phyloP scores from a whole-genome alignment of 2,888 invertebrate genomes.

The Apodemia zela region DNA sequence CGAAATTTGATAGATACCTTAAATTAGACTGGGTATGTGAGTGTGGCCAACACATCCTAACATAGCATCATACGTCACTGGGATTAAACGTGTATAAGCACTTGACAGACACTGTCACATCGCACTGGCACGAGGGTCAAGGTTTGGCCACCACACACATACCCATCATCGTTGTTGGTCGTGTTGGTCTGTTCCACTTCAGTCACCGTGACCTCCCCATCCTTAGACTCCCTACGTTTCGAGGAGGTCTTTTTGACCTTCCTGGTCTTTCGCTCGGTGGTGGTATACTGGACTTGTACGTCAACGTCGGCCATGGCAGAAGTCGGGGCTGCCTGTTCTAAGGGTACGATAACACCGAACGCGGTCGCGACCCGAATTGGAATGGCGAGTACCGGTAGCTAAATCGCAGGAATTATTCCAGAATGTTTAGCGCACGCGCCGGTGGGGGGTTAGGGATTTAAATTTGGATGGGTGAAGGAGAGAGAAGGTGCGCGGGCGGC shows the following conservation, averaged over 20 bases:
- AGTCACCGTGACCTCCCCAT: constrained; percentile 90
- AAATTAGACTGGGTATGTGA: constrained; percentile 78
- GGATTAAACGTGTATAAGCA: constrained; percentile 49
- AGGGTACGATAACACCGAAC: constrained; percentile 68
- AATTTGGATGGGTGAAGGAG: constrained; percentile 81
- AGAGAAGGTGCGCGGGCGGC: constrained; percentile 79
- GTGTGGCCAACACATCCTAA: constrained; percentile 59
- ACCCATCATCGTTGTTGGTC: constrained; percentile 88
- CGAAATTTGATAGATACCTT: constrained; percentile 57
- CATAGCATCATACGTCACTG: constrained; percentile 31
- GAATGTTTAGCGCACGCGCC: constrained; percentile 72
- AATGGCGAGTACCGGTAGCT: constrained; percentile 75
- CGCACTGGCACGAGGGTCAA: constrained; percentile 51
- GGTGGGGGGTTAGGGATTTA: constrained; percentile 78
- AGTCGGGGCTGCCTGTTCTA: constrained; percentile 45
- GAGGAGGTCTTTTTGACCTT: constrained; percentile 90
- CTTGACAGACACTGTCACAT: constrained; percentile 57
- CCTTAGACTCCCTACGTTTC: constrained; percentile 87
- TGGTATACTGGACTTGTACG: constrained; percentile 91
- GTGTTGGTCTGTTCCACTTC: constrained; percentile 86
- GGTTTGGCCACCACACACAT: constrained; percentile 85
- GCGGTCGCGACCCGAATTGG: constrained; percentile 80
- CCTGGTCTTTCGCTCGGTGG: constrained; percentile 94
- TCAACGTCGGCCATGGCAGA: constrained; percentile 93
- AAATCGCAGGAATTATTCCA: constrained; percentile 80